phyloP scores from a whole-genome alignment of 1,140 invertebrate genomes.

The Drosophila rhopaloa region DNA sequence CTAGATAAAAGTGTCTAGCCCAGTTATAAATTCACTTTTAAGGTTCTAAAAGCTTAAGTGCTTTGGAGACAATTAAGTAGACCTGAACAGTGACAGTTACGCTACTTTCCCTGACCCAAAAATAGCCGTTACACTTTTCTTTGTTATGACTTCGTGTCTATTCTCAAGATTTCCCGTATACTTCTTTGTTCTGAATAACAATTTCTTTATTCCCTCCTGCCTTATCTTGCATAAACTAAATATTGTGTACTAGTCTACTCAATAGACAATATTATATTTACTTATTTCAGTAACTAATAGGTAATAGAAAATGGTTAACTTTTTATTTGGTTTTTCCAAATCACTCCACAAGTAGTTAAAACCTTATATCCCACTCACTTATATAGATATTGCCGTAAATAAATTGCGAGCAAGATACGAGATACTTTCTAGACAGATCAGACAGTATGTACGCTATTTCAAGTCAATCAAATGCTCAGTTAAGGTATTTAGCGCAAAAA shows the following conservation, averaged over 20 bases:
- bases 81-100: slow-evolving; percentile 40
- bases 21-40: slow-evolving; percentile 47
- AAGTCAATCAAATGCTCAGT: slow-evolving; percentile 53
- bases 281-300: slow-evolving; percentile 2
- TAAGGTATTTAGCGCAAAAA: slow-evolving; percentile 71
- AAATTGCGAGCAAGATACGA: not conserved
- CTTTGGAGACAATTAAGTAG: slow-evolving; percentile 13
- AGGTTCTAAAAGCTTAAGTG: slow-evolving; percentile 22
- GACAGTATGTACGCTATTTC: slow-evolving; percentile 38
- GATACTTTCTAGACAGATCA: slow-evolving; percentile 15
- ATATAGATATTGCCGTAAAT: not conserved
- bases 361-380: not conserved
- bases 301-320: not conserved
- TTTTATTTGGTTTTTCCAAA: not conserved
- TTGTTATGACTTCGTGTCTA: slow-evolving; percentile 16
- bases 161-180: slow-evolving; percentile 4
- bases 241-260: slow-evolving; percentile 2
- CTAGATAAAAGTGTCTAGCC: slow-evolving; percentile 12
- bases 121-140: slow-evolving; percentile 40
- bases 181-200: slow-evolving; percentile 11
- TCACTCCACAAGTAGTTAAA: slow-evolving; percentile 1
- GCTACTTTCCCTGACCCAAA: slow-evolving; percentile 47
- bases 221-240: slow-evolving; percentile 3
- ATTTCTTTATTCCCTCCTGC: slow-evolving; percentile 1
- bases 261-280: slow-evolving; percentile 9